phyloP scores from a whole-genome alignment of 2,113 vertebrate species.

The Epinephelus moara region DNA sequence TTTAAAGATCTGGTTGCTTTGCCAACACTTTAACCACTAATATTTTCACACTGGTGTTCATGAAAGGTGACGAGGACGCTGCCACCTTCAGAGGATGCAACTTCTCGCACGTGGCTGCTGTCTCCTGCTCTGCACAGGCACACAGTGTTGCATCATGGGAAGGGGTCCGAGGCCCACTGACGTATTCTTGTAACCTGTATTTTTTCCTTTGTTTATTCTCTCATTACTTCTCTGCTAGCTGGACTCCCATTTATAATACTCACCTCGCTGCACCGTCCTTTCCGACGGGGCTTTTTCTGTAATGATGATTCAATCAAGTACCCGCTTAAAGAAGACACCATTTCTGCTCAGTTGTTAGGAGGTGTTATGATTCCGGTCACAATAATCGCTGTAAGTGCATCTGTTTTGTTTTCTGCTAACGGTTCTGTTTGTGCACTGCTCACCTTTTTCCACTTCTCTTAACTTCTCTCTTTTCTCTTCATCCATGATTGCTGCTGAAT shows the following conservation, averaged over 20 bases:
- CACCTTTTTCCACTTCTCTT: background rate
- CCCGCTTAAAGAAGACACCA: conserved; percentile 98
- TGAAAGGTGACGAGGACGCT: background rate
- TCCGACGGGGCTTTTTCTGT: conserved; percentile 98
- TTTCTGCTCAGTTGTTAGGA: conserved; percentile 96
- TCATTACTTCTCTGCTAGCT: conserved; percentile 92
- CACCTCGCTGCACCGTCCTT: conserved; percentile 89
- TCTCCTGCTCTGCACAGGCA: conserved; percentile 16
- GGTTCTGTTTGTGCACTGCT: background rate
- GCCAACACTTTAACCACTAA: conserved; percentile 44
- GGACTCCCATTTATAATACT: conserved; percentile 98
- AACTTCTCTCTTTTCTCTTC: background rate
- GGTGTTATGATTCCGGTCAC: conserved; percentile 94
- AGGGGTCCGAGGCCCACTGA: background rate
- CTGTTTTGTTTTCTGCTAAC: conserved; percentile 80
- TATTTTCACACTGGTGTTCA: background rate
- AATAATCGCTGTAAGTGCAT: conserved; percentile 95
- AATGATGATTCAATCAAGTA: conserved; percentile 97
- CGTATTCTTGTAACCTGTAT: conserved; percentile 69
- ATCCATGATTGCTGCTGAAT: background rate
- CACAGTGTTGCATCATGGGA: conserved; percentile 51
- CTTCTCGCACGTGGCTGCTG: background rate
- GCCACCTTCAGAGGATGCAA: conserved; percentile 10
- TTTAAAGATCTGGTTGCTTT: background rate
- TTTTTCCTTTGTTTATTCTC: conserved; percentile 80